A percentile compares a stretch with the other conserved stretches of the same genome.
These are phyloP conservation scores for Laticauda laticaudata DNA, from an alignment of 2,113 vertebrate species.

Conservation along the genomic window DNA sequence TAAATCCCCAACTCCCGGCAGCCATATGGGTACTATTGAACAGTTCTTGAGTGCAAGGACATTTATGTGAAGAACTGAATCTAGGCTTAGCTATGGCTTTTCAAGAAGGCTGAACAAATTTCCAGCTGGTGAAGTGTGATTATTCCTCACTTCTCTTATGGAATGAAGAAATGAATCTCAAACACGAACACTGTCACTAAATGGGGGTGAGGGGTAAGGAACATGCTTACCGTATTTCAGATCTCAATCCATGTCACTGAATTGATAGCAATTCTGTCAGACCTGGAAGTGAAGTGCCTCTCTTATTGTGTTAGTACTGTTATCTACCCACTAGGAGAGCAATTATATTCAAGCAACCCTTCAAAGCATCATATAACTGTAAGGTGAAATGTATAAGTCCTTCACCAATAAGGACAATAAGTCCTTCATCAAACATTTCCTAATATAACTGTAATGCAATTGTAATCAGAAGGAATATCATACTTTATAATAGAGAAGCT, in stretches of 20 bases:
- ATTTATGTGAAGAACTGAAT: not conserved
- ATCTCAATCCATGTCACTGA: not conserved
- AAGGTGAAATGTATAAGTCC: not conserved
- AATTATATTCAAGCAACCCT: not conserved
- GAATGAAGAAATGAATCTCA: not conserved
- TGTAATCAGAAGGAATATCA: not conserved
- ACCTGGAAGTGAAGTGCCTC: not conserved
- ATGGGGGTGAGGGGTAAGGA: no score
- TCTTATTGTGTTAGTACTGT: not conserved
- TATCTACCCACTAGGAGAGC: not conserved
- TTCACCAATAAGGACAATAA: not conserved
- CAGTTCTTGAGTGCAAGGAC: not conserved
- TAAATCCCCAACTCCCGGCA: not conserved
- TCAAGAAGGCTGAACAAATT: not conserved
- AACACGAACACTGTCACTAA: not conserved
- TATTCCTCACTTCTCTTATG: not conserved
- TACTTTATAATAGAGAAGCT: not conserved
- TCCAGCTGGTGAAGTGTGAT: not conserved
- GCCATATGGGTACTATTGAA: not conserved
- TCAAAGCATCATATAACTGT: not conserved
- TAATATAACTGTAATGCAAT: not conserved
- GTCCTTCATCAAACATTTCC: not conserved
- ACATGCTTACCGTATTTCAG: not conserved
- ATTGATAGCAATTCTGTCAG: slow-evolving; percentile 5
- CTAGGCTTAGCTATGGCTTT: not conserved